phyloP scores from a whole-genome alignment of 2,888 invertebrate genomes.

The Globia sparganii region DNA sequence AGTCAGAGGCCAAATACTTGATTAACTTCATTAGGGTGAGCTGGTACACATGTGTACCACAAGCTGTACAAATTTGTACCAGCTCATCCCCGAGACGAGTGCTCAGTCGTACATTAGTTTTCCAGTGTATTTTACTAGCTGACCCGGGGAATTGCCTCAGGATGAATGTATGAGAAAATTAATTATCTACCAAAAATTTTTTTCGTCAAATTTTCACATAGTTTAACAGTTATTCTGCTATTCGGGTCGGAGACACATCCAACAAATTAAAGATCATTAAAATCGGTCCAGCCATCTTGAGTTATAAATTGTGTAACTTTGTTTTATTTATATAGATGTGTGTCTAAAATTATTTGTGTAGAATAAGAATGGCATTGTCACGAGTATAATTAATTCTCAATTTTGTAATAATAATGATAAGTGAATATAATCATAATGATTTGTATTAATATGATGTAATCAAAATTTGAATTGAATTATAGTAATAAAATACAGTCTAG shows the following conservation, averaged over 20 bases:
- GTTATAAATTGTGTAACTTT: too few species aligned
- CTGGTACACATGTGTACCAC: neutral
- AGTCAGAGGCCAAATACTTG: neutral
- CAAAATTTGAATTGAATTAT: neutral
- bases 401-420: slow-evolving; percentile 9
- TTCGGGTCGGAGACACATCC: too few species aligned
- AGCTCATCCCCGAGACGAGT: neutral
- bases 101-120: neutral
- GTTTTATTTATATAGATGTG: too few species aligned
- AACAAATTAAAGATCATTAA: too few species aligned
- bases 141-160: too few species aligned
- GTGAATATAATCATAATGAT: neutral
- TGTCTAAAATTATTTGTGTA: slow-evolving; percentile 12
- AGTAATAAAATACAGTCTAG: neutral
- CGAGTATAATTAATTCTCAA: neutral
- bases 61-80: neutral
- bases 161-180: too few species aligned
- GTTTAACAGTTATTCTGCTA: too few species aligned
- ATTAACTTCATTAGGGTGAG: neutral
- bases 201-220: too few species aligned
- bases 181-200: too few species aligned
- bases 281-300: too few species aligned
- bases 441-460: slow-evolving; percentile 20
- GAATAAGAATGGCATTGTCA: neutral
- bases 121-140: neutral